Evolutionary conservation across 2,888 invertebrate genomes (phyloP), one percentile per base, ranked within the genome.

Genomic region (Metalampra italica): DNA sequence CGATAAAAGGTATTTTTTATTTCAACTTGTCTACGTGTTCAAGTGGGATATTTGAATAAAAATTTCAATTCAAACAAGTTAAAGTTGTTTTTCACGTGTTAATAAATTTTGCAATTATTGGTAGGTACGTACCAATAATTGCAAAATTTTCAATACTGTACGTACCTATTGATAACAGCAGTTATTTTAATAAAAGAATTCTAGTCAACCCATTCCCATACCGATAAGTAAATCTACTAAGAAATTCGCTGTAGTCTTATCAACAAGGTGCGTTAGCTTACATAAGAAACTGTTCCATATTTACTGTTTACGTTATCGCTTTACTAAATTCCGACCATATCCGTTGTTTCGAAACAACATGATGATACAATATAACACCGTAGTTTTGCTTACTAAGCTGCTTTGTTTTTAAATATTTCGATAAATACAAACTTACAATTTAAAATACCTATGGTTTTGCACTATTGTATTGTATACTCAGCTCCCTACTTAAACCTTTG

Each of bases 1-100:
- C 64, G 56, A 64, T 68, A 68, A 69, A 68, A 68, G 51, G 47
- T 62, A 71, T 73, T 69, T 73, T 72, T 69, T 57, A 55, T 44
- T 29, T 60, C 60, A 60, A 74, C 72, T 70, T 76, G 72, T 71
- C 67, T 59, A 50, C 61, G 48, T 54, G 53, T 60, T 66, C 61
- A 68, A 68, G 66, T 71, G 66, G 57, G 43, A 14, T n/a, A n/a
- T n/a, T n/a, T n/a, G n/a, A n/a, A n/a, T n/a, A n/a, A n/a, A n/a
- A n/a, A n/a, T 22, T 22, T 22, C 12, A 42, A 42, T 41, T 12
- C 1, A 43, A 37, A 29, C 39, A 43, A 46, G 29, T 22, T 22
- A 22, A 22, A 42, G 43, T 45, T 34, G 9, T 9, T 34, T 11
- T 34, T 34, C 34, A 11, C 34, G n/a, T n/a, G n/a, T n/a, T 11